Evolutionary conservation across 2,113 vertebrate species (phyloP).

Genomic region (Neogobius melanostomus): DNA sequence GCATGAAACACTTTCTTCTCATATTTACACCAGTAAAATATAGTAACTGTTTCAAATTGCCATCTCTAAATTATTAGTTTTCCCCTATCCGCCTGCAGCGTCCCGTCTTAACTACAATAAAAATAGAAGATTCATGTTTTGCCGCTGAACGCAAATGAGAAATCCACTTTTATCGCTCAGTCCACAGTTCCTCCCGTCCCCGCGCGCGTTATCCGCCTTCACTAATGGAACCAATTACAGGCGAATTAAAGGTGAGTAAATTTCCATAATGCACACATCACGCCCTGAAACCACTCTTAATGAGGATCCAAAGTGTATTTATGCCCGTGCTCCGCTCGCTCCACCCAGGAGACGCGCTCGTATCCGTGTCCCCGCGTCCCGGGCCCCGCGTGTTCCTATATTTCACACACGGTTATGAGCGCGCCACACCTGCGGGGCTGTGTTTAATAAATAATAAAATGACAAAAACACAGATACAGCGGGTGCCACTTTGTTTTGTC

Average conservation of each 20-base stretch:
- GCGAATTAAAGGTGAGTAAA: background rate
- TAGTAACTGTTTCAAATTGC: no score
- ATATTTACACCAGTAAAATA: no score
- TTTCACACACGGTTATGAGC: background rate
- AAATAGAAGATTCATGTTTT: no score
- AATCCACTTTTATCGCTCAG: background rate
- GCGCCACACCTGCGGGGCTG: conserved; percentile 2
- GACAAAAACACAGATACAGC: background rate
- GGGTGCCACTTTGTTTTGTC: no score
- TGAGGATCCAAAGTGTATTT: conserved; percentile 1
- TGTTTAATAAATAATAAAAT: background rate
- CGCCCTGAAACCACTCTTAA: background rate
- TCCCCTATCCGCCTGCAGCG: no score
- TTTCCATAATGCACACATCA: background rate
- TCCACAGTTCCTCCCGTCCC: background rate
- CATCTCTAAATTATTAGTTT: no score
- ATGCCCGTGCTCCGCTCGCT: background rate
- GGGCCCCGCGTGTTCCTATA: background rate
- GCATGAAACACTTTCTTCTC: no score
- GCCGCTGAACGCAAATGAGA: background rate
- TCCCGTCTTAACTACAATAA: no score
- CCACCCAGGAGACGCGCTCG: background rate
- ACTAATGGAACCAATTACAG: background rate
- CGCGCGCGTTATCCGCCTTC: background rate
- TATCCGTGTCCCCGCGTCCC: background rate